Base-by-base conservation (phyloP, 2,113 vertebrate species). In the Eupsittula cactorum region DNA sequence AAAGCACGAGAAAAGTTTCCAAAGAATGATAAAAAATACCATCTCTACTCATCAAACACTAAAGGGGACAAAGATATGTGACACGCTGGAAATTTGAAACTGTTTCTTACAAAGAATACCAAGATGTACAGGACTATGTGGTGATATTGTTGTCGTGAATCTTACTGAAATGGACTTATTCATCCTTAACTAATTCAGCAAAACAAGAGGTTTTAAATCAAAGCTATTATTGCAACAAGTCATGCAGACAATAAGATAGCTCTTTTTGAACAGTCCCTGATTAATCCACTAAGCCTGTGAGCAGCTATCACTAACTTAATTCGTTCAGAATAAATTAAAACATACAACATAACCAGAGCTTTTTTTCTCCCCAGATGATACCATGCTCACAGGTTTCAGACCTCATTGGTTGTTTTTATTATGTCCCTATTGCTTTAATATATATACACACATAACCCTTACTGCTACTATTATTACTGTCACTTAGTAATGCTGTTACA, bases 281-380 rank as follows among this genome's bases (percentile, higher is more conserved):
- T 85, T 60, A 92, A 92, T 79, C 77, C 57, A 88, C 52, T 74
- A 42, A 77, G 75, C 35, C 79, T 77, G 41, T 11, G 70, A 85
- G 70, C 3, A 88, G 35, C 37, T 74, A 83, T 73, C 79, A 88
- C 67, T 77, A 62, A 69, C 9, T 79, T 86, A 47, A 74, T 82
- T 79, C 23, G 69, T 87, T 65, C 59, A 65, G 67, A 69, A 79
- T 69, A 93, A 92, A 93, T 74, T 77, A 73, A 86, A 92, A 77
- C 27, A 65, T 28, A 65, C 16, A 80, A 74, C 14, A 41, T 23
- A 86, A 75, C 21, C 8, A 62, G 47, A 68, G 53, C 76, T 62
- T 75, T 50, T 86, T 37, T 88, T 39, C 23, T 69, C 49, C 64
- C 15, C 37, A 82, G 14, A 68, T 33, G 4, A 69, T 6, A 29